These are phyloP conservation scores for Regulus satrapa DNA, from an alignment of 2,113 vertebrate genomes.

Conservation along the genomic window DNA sequence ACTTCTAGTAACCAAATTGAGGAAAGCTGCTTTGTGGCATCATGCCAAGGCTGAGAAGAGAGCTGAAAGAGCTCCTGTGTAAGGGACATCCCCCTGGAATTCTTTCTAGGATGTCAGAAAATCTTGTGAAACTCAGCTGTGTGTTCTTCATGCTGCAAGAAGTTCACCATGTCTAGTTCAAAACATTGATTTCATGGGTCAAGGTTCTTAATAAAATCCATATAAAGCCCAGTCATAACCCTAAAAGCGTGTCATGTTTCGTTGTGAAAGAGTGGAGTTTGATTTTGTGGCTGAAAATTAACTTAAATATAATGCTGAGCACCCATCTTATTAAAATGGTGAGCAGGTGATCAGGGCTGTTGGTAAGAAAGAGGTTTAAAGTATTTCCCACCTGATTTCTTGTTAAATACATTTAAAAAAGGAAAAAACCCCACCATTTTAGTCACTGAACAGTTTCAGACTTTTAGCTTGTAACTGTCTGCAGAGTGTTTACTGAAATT, in stretches of 20 bases:
- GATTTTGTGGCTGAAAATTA: not conserved
- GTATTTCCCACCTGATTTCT: not conserved
- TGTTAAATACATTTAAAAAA: not conserved
- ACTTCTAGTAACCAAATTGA: not conserved
- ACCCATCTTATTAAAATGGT: not conserved
- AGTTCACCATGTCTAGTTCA: not conserved
- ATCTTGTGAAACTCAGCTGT: not conserved
- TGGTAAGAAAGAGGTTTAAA: not conserved
- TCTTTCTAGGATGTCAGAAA: not conserved
- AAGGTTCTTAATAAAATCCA: not conserved
- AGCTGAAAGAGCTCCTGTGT: not conserved
- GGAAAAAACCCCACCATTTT: not conserved
- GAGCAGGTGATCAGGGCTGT: not conserved
- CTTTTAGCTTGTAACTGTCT: not conserved
- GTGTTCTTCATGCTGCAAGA: no score
- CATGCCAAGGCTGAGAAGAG: not conserved
- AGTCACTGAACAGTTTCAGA: not conserved
- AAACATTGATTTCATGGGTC: not conserved
- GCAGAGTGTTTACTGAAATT: not conserved
- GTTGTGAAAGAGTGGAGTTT: not conserved
- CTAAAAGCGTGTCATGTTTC: not conserved
- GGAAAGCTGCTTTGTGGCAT: not conserved
- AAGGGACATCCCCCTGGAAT: not conserved
- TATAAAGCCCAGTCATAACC: not conserved
- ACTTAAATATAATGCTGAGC: not conserved